A percentile compares a stretch with the other conserved stretches of the same genome.
These are phyloP conservation scores for Paedocypris sp. DNA, from an alignment of 2,113 vertebrate species.

Conservation along the genomic window DNA sequence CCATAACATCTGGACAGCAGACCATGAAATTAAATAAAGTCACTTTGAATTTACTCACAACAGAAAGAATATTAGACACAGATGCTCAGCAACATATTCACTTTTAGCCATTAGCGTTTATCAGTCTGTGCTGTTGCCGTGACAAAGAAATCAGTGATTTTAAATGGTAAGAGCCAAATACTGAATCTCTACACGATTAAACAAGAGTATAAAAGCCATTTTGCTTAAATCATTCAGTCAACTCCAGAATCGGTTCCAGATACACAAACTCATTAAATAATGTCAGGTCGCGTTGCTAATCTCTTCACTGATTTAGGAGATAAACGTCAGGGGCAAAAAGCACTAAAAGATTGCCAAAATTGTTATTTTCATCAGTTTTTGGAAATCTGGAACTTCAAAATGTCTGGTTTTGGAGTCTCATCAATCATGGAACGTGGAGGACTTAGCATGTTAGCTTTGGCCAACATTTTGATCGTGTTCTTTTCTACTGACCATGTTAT, in stretches of 20 bases:
- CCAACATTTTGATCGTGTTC: not conserved
- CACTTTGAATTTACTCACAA: not conserved
- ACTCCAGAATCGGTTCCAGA: slow-evolving; percentile 24
- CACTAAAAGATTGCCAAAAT: not conserved
- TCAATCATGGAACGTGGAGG: not conserved
- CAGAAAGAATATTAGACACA: not conserved
- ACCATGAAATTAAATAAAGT: not conserved
- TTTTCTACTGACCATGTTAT: not conserved
- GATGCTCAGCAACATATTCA: not conserved
- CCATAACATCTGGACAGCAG: not conserved
- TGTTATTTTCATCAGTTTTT: slow-evolving; percentile 1
- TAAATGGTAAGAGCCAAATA: not conserved
- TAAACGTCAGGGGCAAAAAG: not conserved
- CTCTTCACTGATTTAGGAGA: slow-evolving; percentile 23
- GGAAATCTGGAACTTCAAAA: slow-evolving; percentile 11
- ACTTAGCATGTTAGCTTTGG: not conserved
- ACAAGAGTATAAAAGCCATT: not conserved
- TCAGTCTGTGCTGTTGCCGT: not conserved
- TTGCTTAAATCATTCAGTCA: slow-evolving; percentile 18
- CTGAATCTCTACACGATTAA: not conserved
- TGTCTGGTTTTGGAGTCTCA: not conserved
- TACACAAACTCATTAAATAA: slow-evolving; percentile 33
- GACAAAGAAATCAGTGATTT: not conserved
- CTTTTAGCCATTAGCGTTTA: not conserved
- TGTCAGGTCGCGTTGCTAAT: slow-evolving; percentile 18